Evolutionary conservation across 2,797 vertebrate genomes (phyloP).

Genomic region (Streptopelia turtur): DNA sequence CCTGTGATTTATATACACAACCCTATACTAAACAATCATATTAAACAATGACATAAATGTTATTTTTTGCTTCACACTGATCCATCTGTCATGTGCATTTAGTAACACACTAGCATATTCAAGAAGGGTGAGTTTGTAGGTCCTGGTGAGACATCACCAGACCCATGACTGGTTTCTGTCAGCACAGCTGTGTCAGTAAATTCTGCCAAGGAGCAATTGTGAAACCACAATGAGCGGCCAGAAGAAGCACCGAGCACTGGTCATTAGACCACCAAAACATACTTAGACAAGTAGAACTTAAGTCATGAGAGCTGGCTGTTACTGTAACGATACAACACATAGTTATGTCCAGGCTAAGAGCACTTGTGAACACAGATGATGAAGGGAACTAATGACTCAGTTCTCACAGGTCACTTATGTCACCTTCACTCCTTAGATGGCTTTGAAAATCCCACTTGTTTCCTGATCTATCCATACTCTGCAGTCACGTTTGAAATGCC

Average conservation of each 20-base stretch:
- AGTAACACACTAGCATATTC: neutral
- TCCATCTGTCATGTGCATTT: neutral
- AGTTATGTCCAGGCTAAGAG: neutral
- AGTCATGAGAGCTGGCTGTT: accelerated
- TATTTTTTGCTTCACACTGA: constrained; percentile 23
- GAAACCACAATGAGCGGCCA: neutral
- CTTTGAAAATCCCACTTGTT: neutral
- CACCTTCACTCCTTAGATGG: neutral
- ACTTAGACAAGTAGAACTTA: neutral
- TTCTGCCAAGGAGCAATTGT: neutral
- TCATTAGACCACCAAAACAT: neutral
- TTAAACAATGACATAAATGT: constrained; percentile 33
- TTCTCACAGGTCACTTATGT: neutral
- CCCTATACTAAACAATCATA: constrained; percentile 28
- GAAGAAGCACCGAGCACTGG: neutral
- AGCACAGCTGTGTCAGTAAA: neutral
- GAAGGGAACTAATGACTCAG: neutral
- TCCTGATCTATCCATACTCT: neutral
- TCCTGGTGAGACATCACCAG: neutral
- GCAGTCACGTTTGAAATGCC: neutral
- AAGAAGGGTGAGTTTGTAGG: neutral
- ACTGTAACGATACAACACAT: accelerated
- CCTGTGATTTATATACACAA: constrained; percentile 23
- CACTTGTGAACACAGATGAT: neutral
- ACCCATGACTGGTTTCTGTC: neutral